Percentiles rank a stretch among this genome's conserved stretches.
phyloP scores from a whole-genome alignment of 2,113 vertebrate genomes.

The Podarcis raffonei region DNA sequence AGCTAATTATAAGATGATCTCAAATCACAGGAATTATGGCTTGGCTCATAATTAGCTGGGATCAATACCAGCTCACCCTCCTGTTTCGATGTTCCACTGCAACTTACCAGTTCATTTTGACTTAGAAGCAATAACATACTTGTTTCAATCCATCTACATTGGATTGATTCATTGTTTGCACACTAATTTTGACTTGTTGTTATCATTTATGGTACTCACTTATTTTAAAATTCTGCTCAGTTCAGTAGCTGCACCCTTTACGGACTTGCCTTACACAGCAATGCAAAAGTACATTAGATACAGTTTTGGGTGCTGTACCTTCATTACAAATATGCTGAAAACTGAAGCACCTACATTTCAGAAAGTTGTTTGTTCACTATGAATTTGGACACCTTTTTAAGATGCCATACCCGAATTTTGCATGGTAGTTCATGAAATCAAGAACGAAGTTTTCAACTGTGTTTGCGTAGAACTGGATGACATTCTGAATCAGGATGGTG shows the following conservation, averaged over 20 bases:
- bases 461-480: too few relatives aligned
- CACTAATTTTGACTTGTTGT: too few relatives aligned
- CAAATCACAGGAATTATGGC: neutral
- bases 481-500: too few relatives aligned
- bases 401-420: too few relatives aligned
- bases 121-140: neutral
- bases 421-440: too few relatives aligned
- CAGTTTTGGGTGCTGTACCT: neutral
- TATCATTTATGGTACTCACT: neutral
- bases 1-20: neutral
- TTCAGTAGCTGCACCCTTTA: accelerated
- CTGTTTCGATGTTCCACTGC: neutral
- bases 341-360: neutral
- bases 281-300: neutral
- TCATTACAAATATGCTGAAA: conserved; percentile 9
- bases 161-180: neutral
- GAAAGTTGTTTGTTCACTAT: too few relatives aligned
- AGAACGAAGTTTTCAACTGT: too few relatives aligned
- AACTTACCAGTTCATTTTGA: neutral
- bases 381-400: too few relatives aligned
- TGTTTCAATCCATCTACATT: neutral
- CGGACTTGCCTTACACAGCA: neutral
- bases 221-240: neutral
- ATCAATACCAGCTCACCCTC: neutral
- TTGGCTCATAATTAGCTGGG: neutral